Evolutionary conservation across 1,140 invertebrate genomes (phyloP), one percentile per base, ranked within the genome.

Genomic region (Medauroidea extradentata): DNA sequence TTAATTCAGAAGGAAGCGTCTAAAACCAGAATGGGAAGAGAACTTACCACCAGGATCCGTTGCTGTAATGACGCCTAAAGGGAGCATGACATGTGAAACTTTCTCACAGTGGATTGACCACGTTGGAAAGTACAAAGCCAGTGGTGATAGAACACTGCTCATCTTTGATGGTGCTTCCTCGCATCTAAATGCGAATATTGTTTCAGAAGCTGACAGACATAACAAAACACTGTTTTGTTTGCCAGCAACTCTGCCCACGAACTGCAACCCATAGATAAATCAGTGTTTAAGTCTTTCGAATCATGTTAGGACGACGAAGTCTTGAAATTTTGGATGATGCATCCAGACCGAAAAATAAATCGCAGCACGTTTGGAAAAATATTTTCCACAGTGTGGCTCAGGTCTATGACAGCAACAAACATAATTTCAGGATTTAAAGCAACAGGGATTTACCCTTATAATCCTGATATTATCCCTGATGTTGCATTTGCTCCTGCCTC

Each of bases 241-340:
- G 44, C 69, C 71, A 27, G 67, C 14, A 75, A 74, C 43, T 73
- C 67, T 1, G 73, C 68, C 2, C 71, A 74, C 53, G 70, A 75
- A 63, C 60, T 75, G 2, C 75, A 77, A 59, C 71, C 71, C 1
- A 53, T 76, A 16, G 67, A 75, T 60, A 73, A 73, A 67, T 44
- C 66, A 23, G 68, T 73, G 8, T 68, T 65, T 60, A 53, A 59
- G 50, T 68, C 68, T n/a, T 74, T 69, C 51, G 69, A 74, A 63
- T 63, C 67, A 52, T 62, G 67, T 42, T 72, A 71, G 73, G 71
- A 75, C 63, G 48, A 68, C 55, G 67, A 74, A 63, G 16, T 63
- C n/a, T 57, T 72, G 29, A 34, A 34, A 34, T 34, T 34, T 34
- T 34, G 11, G 29, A 34, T 34, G 29, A 34, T 11, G 4, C 29